Evolutionary conservation across 2,797 vertebrate species (phyloP).

Genomic region (Apogon hyalosoma): DNA sequence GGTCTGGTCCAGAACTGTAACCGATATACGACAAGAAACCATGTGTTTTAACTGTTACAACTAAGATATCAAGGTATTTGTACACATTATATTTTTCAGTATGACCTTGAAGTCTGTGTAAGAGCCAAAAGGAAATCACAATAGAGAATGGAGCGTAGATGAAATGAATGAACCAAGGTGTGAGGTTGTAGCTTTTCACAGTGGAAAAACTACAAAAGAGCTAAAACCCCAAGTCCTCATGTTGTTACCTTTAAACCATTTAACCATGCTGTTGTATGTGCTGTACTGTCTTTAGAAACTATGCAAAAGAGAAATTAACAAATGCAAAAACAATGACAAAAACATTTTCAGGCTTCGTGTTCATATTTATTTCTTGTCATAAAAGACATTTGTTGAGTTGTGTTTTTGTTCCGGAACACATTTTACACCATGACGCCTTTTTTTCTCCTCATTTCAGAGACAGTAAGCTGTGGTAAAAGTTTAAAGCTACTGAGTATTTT

Average conservation of each 20-base stretch:
- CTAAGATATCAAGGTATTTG: slow-evolving; percentile 9
- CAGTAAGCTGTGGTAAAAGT: neutral
- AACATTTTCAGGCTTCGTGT: slow-evolving; percentile 29
- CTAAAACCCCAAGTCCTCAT: neutral
- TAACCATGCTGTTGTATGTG: slow-evolving; percentile 18
- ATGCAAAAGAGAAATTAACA: neutral
- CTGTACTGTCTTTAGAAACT: slow-evolving; percentile 21
- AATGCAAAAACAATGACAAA: slow-evolving; percentile 6
- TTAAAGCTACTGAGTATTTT: slow-evolving; percentile 22
- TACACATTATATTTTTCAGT: slow-evolving; percentile 21
- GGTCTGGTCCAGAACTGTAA: slow-evolving; percentile 3
- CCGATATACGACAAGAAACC: slow-evolving; percentile 9
- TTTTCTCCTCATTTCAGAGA: slow-evolving; percentile 16
- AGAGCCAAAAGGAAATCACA: slow-evolving; percentile 3
- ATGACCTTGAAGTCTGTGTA: slow-evolving; percentile 25
- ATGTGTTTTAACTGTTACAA: slow-evolving; percentile 8
- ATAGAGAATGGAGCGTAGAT: slow-evolving; percentile 18
- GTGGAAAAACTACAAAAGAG: neutral
- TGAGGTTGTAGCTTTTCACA: slow-evolving; percentile 5
- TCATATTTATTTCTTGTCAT: slow-evolving; percentile 56
- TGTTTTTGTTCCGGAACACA: slow-evolving; percentile 16
- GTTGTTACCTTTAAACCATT: slow-evolving; percentile 8
- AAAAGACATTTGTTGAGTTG: slow-evolving; percentile 45
- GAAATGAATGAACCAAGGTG: neutral
- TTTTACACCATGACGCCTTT: slow-evolving; percentile 17